These are phyloP conservation scores for Coracopsis vasa DNA, from an alignment of 2,113 vertebrate species.

Conservation along the genomic window DNA sequence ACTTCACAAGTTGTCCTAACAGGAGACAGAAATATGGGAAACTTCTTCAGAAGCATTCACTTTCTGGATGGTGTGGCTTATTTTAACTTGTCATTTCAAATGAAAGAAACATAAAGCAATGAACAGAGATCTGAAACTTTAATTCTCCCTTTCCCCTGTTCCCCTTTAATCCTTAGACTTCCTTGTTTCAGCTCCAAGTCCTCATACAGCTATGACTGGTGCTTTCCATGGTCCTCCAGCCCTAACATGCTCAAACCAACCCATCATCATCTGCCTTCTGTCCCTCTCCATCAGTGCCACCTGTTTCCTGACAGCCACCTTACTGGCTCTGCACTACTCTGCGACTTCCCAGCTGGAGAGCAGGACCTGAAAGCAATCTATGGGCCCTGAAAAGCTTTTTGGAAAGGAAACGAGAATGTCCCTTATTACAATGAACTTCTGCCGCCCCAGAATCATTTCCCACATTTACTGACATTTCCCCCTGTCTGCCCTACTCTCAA, in stretches of 20 bases:
- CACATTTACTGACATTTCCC: background rate
- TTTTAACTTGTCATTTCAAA: slow-evolving; percentile 1
- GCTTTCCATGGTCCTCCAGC: background rate
- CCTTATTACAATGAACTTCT: background rate
- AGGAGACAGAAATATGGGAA: background rate
- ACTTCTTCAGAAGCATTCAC: background rate
- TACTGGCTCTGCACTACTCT: background rate
- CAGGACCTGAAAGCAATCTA: background rate
- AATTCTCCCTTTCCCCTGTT: background rate
- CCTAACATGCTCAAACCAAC: background rate
- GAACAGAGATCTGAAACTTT: background rate
- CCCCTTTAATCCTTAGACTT: background rate
- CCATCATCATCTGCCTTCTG: background rate
- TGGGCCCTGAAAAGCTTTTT: background rate
- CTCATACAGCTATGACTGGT: background rate
- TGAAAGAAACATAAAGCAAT: background rate
- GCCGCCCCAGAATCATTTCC: background rate
- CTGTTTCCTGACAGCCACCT: background rate
- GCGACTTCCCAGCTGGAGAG: background rate
- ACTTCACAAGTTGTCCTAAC: background rate
- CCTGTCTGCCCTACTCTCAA: background rate
- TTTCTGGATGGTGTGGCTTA: background rate
- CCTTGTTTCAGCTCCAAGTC: background rate
- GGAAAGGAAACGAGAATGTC: background rate
- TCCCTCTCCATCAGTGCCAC: background rate